phyloP scores from a whole-genome alignment of 2,888 invertebrate genomes.

The Cylloceria caligata region DNA sequence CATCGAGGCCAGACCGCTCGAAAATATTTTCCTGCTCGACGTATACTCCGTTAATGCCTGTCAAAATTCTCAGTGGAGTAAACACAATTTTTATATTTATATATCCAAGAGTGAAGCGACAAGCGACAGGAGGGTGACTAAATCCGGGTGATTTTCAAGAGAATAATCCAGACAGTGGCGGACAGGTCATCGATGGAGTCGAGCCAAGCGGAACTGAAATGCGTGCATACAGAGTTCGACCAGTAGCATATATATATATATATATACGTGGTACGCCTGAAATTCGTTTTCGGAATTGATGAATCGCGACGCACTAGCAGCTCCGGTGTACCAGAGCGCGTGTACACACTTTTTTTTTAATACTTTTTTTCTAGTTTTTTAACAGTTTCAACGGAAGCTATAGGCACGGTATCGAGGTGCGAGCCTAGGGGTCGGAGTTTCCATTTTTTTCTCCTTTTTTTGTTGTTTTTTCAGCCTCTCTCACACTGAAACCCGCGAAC shows the following conservation, averaged over 20 bases:
- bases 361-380: conserved; percentile 10
- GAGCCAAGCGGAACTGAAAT: conserved; percentile 1
- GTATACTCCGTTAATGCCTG: conserved; percentile 1
- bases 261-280: conserved; percentile 31
- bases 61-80: conserved; percentile 38
- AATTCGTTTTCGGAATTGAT: conserved; percentile 53
- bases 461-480: conserved; percentile 18
- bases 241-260: background rate
- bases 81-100: conserved; percentile 27
- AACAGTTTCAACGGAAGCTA: conserved; percentile 29
- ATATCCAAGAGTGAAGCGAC: background rate
- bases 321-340: conserved; percentile 2
- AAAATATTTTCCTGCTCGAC: conserved; percentile 14
- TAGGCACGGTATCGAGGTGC: conserved; percentile 37
- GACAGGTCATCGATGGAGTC: conserved; percentile 37
- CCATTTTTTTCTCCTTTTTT: conserved; percentile 17
- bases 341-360: conserved; percentile 17
- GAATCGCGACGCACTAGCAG: conserved; percentile 44
- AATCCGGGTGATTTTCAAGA: conserved; percentile 37
- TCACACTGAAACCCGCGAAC: conserved; percentile 27
- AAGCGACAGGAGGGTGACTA: conserved; percentile 42
- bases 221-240: background rate
- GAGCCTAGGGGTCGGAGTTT: conserved; percentile 38
- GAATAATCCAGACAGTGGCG: conserved; percentile 40
- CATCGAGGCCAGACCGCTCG: background rate